Conservation (phyloP, 64 coral and sea anemone species). For the Montipora sp. region DNA sequence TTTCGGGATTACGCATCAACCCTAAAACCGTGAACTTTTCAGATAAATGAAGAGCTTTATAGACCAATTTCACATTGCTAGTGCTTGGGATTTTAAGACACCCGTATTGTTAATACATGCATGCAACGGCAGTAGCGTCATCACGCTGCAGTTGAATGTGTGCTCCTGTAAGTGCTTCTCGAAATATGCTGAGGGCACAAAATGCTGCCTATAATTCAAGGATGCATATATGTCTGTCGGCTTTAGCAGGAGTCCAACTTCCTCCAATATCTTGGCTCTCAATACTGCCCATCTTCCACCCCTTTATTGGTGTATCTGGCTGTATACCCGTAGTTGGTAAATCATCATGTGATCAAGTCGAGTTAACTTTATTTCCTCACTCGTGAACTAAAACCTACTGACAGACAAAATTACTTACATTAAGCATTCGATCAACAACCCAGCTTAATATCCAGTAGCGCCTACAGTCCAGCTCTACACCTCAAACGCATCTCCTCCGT, state of each 20-base stretch:
- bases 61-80: too few relatives aligned
- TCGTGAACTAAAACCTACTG: too few relatives aligned
- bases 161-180: not conserved
- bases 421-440: not conserved
- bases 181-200: slow-evolving; percentile 59
- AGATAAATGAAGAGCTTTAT: slow-evolving; percentile 7
- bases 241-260: slow-evolving; percentile 38
- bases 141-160: slow-evolving; percentile 65
- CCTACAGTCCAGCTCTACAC: too few relatives aligned
- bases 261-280: slow-evolving; percentile 36
- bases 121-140: slow-evolving; percentile 69
- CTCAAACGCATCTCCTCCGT: too few relatives aligned
- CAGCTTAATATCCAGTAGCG: too few relatives aligned
- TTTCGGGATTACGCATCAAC: not conserved
- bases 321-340: not conserved
- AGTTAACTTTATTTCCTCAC: too few relatives aligned
- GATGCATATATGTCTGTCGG: slow-evolving; percentile 49
- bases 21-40: not conserved
- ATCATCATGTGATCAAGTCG: not conserved
- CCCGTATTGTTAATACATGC: slow-evolving; percentile 27
- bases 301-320: slow-evolving; percentile 56
- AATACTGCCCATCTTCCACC: slow-evolving; percentile 58
- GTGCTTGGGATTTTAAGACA: not conserved
- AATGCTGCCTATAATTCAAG: slow-evolving; percentile 35
- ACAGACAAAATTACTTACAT: too few relatives aligned